phyloP scores from a whole-genome alignment of 2,113 vertebrate species.

The Cairina moschata region DNA sequence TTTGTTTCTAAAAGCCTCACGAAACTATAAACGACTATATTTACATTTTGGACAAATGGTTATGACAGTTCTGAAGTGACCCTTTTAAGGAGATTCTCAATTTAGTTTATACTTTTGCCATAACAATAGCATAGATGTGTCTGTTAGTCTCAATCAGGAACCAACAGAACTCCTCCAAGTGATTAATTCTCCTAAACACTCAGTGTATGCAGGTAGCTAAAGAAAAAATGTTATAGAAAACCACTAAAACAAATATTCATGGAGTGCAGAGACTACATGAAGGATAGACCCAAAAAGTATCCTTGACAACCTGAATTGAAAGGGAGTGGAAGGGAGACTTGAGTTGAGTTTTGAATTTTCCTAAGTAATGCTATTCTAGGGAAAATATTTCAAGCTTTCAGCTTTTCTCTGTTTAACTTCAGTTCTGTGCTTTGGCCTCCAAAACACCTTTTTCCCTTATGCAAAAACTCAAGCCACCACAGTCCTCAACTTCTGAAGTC shows the following conservation, averaged over 20 bases:
- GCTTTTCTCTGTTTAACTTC: not conserved
- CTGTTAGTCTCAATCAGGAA: not conserved
- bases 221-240: conserved; percentile 55
- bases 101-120: not conserved
- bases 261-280: conserved; percentile 7
- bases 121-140: not conserved
- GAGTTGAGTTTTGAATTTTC: conserved; percentile 39
- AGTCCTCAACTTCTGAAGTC: rapidly evolving
- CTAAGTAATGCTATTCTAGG: not conserved
- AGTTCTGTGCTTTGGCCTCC: not conserved
- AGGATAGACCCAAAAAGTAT: not conserved
- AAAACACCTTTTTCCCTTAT: not conserved
- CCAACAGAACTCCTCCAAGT: not conserved
- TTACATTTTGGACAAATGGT: not conserved
- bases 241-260: not conserved
- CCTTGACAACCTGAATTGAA: conserved; percentile 18
- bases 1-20: not conserved
- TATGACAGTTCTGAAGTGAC: not conserved
- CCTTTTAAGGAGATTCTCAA: not conserved
- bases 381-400: not conserved
- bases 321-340: not conserved
- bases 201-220: not conserved
- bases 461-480: not conserved
- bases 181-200: not conserved
- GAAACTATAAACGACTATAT: not conserved